These are phyloP conservation scores for Odocoileus virginianus DNA, from an alignment of 2,113 vertebrate species.

Conservation along the genomic window DNA sequence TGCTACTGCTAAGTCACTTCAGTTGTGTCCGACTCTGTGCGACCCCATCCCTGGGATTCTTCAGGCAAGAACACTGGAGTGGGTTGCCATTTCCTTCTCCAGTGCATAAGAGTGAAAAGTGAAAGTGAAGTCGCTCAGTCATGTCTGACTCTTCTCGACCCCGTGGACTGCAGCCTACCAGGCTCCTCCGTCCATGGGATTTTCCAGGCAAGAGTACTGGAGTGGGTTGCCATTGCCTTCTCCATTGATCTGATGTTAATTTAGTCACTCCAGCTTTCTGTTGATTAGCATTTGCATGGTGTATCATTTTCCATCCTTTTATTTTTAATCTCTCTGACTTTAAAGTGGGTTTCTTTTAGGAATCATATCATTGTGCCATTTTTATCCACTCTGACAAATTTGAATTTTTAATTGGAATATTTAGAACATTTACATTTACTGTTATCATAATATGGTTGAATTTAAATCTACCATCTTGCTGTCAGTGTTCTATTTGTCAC, in stretches of 20 bases:
- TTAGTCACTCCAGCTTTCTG: not conserved
- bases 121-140: too few species aligned
- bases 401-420: not conserved
- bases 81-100: too few species aligned
- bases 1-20: too few species aligned
- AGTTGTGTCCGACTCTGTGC: too few species aligned
- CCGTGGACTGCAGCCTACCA: too few species aligned
- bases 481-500: not conserved
- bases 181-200: too few species aligned
- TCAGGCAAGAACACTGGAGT: too few species aligned
- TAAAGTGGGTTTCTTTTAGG: not conserved
- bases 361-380: not conserved
- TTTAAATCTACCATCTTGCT: not conserved
- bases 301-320: not conserved
- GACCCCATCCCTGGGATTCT: too few species aligned
- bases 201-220: too few species aligned
- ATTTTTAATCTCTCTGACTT: not conserved
- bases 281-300: not conserved
- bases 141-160: too few species aligned
- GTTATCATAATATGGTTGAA: not conserved
- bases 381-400: not conserved
- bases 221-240: too few species aligned
- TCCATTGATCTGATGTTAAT: not conserved
- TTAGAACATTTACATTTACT: not conserved
- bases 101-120: too few species aligned